Evolutionary conservation across 2,888 invertebrate genomes (phyloP), one percentile per base, ranked within the genome.

Genomic region (Theretra japonica): DNA sequence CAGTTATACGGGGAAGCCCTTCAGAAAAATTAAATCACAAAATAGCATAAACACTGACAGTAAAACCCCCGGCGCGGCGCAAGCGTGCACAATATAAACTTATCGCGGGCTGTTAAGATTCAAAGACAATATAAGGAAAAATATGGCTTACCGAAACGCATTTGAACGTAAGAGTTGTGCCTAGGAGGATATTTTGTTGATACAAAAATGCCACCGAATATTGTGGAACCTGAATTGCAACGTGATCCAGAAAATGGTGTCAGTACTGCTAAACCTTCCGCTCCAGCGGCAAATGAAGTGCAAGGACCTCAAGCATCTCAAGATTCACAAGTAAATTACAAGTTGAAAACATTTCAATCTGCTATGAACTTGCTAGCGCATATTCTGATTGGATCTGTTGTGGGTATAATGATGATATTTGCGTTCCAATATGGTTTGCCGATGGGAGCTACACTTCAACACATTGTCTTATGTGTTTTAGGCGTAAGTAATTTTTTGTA

Each of bases 401-500:
- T 88, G 6, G 86, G 86, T 8, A 75, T 83, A 28, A 72, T 79
- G 4, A 21, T 88, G 4, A 48, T 88, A 33, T 90, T 83, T 71
- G 76, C 86, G 1, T 83, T 90, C 30, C 79, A 83, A 72, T 77
- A 75, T 75, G 86, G 86, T 53, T 50, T 86, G n/a, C 86, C 88
- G 3, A 56, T 88, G 8, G 76, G 75, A 71, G 76, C 82, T 8
- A 89, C 88, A 30, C 77, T 80, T 28, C 73, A 84, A 41, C 91
- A 91, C 73, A 84, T 90, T 50, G 74, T 88, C 7, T 74, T 90
- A 21, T 91, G 90, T 79, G 88, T 90, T n/a, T 75, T 86, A 72
- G 91, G 90, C 80, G 91, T 91, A 82, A 89, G 90, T 86, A 41
- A 17, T 53, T 60, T 56, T 33, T 48, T 69, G 57, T 33, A 56